Percentiles rank a stretch among this genome's conserved stretches.
Evolutionary conservation across 2,797 vertebrate species (phyloP).

Genomic region (Peromyscus melanophrys): DNA sequence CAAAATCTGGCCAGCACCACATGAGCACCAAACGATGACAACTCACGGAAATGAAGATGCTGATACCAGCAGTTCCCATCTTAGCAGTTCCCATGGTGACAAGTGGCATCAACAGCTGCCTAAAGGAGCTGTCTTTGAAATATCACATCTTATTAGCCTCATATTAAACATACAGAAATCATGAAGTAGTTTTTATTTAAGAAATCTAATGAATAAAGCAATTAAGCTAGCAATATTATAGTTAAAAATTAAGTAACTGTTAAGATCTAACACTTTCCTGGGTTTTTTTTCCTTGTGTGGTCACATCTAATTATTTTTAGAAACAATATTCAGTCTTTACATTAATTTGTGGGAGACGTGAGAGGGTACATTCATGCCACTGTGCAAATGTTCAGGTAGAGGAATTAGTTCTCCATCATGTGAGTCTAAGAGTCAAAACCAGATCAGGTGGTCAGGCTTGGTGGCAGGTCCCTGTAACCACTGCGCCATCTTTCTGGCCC

Average conservation of each 20-base stretch:
- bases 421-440: not conserved
- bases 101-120: conserved; percentile 75
- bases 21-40: not conserved
- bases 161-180: conserved; percentile 50
- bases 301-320: not conserved
- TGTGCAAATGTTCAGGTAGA: too few species aligned
- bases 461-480: too few species aligned
- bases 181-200: not conserved
- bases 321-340: not conserved
- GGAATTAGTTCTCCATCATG: not conserved
- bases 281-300: not conserved
- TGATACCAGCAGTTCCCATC: not conserved
- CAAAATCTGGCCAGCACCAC: not conserved
- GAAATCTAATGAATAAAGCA: conserved; percentile 15
- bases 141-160: conserved; percentile 71
- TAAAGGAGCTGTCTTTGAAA: conserved; percentile 84
- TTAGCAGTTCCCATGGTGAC: conserved; percentile 86
- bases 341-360: not conserved
- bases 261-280: not conserved
- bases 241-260: conserved; percentile 11
- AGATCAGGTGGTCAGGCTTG: not conserved
- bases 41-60: not conserved
- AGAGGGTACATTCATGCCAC: not conserved
- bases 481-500: not conserved
- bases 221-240: conserved; percentile 28